These are phyloP conservation scores for Oscheius sp. DNA, from an alignment of 2,888 invertebrate genomes.

Conservation along the genomic window DNA sequence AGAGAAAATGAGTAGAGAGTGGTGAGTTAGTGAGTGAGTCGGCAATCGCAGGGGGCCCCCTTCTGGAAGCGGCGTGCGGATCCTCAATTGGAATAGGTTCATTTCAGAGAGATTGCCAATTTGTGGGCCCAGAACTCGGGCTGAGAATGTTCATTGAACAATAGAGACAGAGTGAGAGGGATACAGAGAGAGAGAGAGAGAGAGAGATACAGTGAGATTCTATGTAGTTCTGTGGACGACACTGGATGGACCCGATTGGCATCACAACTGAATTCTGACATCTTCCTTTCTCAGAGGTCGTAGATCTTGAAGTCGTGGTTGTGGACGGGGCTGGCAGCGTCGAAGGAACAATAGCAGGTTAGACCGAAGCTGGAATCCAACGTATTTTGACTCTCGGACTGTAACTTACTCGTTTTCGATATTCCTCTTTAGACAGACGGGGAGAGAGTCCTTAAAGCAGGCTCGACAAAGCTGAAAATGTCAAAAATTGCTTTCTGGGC, in stretches of 20 bases:
- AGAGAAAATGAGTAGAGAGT: conserved; percentile 5
- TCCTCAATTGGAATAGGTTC: conserved; percentile 34
- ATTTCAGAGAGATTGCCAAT: conserved; percentile 35
- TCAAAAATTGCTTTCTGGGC: neutral
- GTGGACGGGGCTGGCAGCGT: neutral
- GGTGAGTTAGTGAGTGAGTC: neutral
- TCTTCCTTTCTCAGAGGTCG: neutral
- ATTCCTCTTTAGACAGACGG: conserved; percentile 10
- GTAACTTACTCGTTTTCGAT: conserved; percentile 17
- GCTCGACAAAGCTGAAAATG: conserved; percentile 32
- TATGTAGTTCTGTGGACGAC: neutral
- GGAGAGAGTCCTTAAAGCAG: conserved; percentile 24
- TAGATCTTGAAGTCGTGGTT: conserved; percentile 25
- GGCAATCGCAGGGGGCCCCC: conserved; percentile 4
- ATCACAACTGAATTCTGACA: neutral
- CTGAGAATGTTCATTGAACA: conserved; percentile 9
- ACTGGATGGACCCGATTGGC: neutral
- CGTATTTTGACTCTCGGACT: neutral
- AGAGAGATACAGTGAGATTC: neutral
- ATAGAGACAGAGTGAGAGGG: neutral
- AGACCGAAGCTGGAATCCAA: conserved; percentile 15
- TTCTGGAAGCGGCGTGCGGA: conserved; percentile 7
- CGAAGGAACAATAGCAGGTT: conserved; percentile 25
- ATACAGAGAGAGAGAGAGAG: conserved; percentile 17
- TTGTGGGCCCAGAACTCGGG: conserved; percentile 9